phyloP scores from a whole-genome alignment of 1,140 invertebrate species.

The Drosophila virilis region DNA sequence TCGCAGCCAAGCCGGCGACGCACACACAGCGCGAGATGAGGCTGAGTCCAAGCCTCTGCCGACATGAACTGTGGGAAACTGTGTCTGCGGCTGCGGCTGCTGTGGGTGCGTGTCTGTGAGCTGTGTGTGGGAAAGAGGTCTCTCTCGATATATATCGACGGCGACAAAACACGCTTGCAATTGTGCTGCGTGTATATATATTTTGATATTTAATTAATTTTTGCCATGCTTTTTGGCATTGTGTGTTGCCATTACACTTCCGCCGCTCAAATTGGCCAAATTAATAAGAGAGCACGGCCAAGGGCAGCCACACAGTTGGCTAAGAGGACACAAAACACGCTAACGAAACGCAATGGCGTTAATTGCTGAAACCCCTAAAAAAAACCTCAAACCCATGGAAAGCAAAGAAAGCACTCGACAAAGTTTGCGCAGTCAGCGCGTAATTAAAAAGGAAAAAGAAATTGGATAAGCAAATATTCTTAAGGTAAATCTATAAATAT shows the following conservation, averaged over 20 bases:
- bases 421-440: constrained; percentile 54
- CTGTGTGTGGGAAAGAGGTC: constrained; percentile 64
- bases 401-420: constrained; percentile 52
- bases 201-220: constrained; percentile 70
- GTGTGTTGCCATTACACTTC: constrained; percentile 53
- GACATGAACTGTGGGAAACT: constrained; percentile 54
- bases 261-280: constrained; percentile 70
- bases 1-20: constrained; percentile 65
- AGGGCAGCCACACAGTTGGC: constrained; percentile 35
- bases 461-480: background rate
- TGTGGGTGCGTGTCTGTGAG: constrained; percentile 60
- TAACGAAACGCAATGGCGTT: constrained; percentile 57
- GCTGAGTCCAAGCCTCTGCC: background rate
- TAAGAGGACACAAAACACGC: constrained; percentile 50
- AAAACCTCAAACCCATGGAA: constrained; percentile 22
- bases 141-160: constrained; percentile 16
- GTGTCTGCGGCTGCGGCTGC: constrained; percentile 49
- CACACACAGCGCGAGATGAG: background rate
- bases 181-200: constrained; percentile 17
- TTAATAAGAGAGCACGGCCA: constrained; percentile 64
- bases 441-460: constrained; percentile 61
- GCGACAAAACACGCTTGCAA: background rate
- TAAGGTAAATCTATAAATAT: constrained; percentile 7
- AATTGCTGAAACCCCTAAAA: constrained; percentile 65
- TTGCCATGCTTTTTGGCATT: constrained; percentile 46